Evolutionary conservation across 2,888 invertebrate species (phyloP).

Genomic region (Lymantria monacha): DNA sequence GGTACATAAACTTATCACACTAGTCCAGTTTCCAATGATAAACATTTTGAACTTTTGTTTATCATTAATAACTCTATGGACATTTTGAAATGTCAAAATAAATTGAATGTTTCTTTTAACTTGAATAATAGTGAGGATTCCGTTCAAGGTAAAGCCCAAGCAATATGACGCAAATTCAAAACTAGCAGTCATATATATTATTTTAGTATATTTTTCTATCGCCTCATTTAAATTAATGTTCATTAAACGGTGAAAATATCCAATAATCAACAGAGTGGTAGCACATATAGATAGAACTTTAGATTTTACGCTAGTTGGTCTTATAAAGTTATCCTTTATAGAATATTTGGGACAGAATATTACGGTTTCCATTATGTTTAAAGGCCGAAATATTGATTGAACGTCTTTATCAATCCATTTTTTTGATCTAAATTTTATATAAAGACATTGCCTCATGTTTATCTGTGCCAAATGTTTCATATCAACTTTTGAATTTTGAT

Average conservation of each 20-base stretch:
- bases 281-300: slow-evolving; percentile 8
- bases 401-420: slow-evolving; percentile 20
- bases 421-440: background rate
- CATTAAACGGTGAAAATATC: background rate
- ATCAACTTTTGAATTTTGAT: no score
- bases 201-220: background rate
- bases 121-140: background rate
- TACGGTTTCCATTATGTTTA: slow-evolving; percentile 18
- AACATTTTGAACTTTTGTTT: background rate
- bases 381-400: slow-evolving; percentile 18
- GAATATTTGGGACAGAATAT: slow-evolving; percentile 18
- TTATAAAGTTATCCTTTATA: slow-evolving; percentile 20
- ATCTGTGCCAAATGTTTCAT: no score
- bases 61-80: slow-evolving; percentile 10
- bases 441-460: no score
- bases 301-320: slow-evolving; percentile 9
- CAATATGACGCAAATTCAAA: slow-evolving; percentile 5
- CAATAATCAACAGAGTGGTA: background rate
- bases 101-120: slow-evolving; percentile 7
- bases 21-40: background rate
- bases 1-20: background rate
- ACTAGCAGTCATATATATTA: background rate
- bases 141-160: slow-evolving; percentile 9
- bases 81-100: slow-evolving; percentile 15
- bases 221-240: background rate